phyloP scores from a whole-genome alignment of 2,888 invertebrate species.

The Heteromurus nitidus region DNA sequence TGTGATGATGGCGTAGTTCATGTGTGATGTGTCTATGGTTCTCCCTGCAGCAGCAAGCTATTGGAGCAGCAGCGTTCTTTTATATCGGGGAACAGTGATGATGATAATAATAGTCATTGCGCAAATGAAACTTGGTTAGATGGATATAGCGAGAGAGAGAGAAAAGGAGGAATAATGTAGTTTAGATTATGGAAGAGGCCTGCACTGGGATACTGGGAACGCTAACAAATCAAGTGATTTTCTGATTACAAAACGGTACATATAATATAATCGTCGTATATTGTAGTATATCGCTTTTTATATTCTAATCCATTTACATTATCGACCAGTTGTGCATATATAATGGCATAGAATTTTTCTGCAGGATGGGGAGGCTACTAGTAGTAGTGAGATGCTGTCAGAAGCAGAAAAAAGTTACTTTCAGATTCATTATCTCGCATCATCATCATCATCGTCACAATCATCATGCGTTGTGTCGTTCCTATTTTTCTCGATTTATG shows the following conservation, averaged over 20 bases:
- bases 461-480: background rate
- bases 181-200: no score
- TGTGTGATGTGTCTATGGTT: no score
- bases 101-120: constrained; percentile 20
- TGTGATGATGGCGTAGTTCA: no score
- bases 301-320: no score
- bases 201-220: background rate
- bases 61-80: no score
- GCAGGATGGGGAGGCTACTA: no score
- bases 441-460: constrained; percentile 19
- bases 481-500: constrained; percentile 11
- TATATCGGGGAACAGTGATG: no score
- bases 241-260: constrained; percentile 25
- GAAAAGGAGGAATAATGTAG: constrained; percentile 1
- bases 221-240: constrained; percentile 36
- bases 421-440: constrained; percentile 43
- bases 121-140: constrained; percentile 17
- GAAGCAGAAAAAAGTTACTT: constrained; percentile 25
- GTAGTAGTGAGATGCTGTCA: constrained; percentile 22
- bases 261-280: no score
- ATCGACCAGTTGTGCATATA: no score
- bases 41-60: no score
- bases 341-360: background rate
- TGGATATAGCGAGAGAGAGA: background rate
- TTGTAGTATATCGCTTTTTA: no score